Evolutionary conservation across 1,140 invertebrate genomes (phyloP).

Genomic region (Ganaspis sp.): DNA sequence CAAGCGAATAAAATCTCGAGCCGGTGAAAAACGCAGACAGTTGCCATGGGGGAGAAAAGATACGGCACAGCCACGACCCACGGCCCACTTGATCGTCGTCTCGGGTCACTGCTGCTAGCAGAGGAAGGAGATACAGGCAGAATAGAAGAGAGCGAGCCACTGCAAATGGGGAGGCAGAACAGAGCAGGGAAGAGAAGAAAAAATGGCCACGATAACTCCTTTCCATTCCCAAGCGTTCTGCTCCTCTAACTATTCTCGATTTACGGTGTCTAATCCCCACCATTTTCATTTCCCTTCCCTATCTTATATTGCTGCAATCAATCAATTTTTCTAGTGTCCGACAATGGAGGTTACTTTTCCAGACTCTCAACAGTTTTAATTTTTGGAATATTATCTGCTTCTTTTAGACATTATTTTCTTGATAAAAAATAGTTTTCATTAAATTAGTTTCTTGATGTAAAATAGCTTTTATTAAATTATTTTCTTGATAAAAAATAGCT

Average conservation of each 20-base stretch:
- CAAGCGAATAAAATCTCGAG: constrained; percentile 73
- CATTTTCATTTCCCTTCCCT: constrained; percentile 53
- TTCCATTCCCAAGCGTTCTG: constrained; percentile 48
- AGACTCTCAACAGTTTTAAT: too few relatives aligned
- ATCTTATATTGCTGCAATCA: too few relatives aligned
- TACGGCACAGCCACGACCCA: constrained; percentile 69
- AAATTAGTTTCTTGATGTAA: too few relatives aligned
- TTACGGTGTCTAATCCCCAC: constrained; percentile 63
- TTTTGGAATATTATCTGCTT: too few relatives aligned
- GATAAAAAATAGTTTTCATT: too few relatives aligned
- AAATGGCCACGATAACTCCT: constrained; percentile 67
- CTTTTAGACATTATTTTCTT: background rate
- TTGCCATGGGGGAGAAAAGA: constrained; percentile 62
- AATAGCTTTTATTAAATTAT: too few relatives aligned
- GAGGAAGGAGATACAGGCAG: constrained; percentile 38
- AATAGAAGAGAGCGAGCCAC: constrained; percentile 31
- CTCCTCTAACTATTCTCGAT: constrained; percentile 46
- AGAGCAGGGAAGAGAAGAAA: constrained; percentile 54
- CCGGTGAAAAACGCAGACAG: constrained; percentile 73
- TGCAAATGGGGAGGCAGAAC: constrained; percentile 45
- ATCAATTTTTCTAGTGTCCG: background rate
- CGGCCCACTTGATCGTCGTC: constrained; percentile 65
- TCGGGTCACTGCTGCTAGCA: constrained; percentile 62
- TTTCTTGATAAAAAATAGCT: too few relatives aligned
- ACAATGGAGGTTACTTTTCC: too few relatives aligned